phyloP scores from a whole-genome alignment of 2,888 invertebrate species.

The Himalopsyche kuldschensis region DNA sequence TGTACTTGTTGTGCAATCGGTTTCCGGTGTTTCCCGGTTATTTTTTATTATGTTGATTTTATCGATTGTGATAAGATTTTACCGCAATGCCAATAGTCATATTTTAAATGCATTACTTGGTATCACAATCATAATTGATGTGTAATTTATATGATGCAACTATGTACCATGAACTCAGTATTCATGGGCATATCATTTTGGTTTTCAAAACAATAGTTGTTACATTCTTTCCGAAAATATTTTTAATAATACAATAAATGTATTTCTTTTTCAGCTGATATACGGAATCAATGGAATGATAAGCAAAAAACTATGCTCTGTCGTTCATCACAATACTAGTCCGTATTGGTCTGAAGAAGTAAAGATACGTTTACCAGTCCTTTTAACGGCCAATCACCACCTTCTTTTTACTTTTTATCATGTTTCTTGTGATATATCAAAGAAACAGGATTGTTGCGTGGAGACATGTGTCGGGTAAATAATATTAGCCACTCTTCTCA shows the following conservation, averaged over 20 bases:
- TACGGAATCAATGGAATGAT: conserved; percentile 60
- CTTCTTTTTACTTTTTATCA: conserved; percentile 94
- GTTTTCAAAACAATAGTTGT: too few relatives aligned
- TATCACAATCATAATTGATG: too few relatives aligned
- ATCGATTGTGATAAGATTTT: too few relatives aligned
- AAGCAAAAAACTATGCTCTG: conserved; percentile 72
- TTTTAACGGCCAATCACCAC: conserved; percentile 84
- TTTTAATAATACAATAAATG: background rate
- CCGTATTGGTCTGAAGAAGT: conserved; percentile 94
- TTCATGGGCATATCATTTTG: too few relatives aligned
- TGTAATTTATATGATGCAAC: too few relatives aligned
- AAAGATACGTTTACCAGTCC: conserved; percentile 86
- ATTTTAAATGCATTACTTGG: too few relatives aligned
- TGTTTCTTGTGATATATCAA: conserved; percentile 87
- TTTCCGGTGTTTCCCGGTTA: too few relatives aligned
- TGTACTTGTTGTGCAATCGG: too few relatives aligned
- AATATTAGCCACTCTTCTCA: background rate
- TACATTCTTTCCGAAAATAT: too few relatives aligned
- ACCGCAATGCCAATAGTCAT: too few relatives aligned
- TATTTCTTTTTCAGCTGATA: conserved; percentile 46
- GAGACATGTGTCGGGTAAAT: conserved; percentile 80
- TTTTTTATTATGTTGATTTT: too few relatives aligned
- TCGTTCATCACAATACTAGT: conserved; percentile 85
- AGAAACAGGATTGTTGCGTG: conserved; percentile 74
- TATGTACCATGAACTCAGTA: too few relatives aligned